A percentile compares a stretch with the other conserved stretches of the same genome.
These are phyloP conservation scores for Heliornis fulica DNA, from an alignment of 2,113 vertebrate genomes.

Conservation along the genomic window DNA sequence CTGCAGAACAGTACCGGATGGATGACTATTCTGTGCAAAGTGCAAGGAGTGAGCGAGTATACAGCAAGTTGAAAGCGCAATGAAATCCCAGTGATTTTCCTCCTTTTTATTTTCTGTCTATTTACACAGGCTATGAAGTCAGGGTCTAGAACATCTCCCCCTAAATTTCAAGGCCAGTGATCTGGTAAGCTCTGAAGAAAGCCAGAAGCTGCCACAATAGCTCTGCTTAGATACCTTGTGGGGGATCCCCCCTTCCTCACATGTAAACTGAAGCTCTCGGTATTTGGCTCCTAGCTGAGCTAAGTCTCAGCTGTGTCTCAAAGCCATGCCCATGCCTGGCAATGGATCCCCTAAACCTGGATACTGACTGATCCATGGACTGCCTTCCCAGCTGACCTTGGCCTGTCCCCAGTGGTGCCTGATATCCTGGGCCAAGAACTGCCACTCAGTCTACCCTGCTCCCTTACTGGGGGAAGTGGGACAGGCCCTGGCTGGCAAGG, in stretches of 20 bases:
- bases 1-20: neutral
- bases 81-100: neutral
- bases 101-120: neutral
- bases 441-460: neutral
- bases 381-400: neutral
- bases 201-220: neutral
- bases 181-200: neutral
- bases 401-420: neutral
- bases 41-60: neutral
- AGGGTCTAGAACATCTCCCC: accelerated
- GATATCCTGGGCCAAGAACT: neutral
- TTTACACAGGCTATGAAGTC: neutral
- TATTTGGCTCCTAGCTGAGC: too few species aligned
- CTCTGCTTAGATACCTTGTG: neutral
- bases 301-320: neutral
- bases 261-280: neutral
- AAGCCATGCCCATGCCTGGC: neutral
- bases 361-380: neutral
- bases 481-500: neutral
- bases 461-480: neutral
- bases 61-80: neutral
- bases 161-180: neutral
- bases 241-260: neutral
- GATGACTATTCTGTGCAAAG: neutral
- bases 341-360: neutral